These are phyloP conservation scores for Spisula solida DNA, from an alignment of 2,888 invertebrate species.

Conservation along the genomic window DNA sequence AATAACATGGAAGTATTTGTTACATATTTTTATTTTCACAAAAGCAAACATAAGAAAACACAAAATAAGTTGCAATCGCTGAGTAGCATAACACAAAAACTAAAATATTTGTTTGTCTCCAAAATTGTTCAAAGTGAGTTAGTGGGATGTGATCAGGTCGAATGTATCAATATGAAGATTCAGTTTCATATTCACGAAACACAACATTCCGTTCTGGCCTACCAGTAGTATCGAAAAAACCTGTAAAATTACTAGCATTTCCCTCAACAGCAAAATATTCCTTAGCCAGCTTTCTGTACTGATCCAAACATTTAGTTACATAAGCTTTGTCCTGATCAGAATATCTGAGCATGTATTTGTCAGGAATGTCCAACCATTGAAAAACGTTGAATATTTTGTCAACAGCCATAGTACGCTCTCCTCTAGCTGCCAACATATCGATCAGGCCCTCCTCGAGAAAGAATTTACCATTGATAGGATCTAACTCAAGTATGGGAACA, in stretches of 20 bases:
- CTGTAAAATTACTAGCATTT: neutral
- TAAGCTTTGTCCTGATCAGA: constrained; percentile 46
- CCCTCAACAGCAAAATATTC: constrained; percentile 35
- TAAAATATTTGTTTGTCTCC: no score
- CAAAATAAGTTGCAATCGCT: no score
- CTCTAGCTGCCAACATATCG: constrained; percentile 68
- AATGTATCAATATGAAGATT: no score
- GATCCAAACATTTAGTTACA: constrained; percentile 34
- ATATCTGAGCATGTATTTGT: constrained; percentile 59
- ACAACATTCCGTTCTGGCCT: constrained; percentile 18
- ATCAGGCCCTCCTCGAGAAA: constrained; percentile 63
- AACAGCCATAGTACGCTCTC: constrained; percentile 55
- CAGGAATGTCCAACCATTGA: constrained; percentile 63
- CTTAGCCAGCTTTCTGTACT: constrained; percentile 37
- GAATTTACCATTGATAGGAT: constrained; percentile 38
- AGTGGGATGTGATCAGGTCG: no score
- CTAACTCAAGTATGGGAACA: constrained; percentile 42
- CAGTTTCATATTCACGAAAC: neutral
- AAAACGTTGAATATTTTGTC: constrained; percentile 54
- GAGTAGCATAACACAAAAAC: no score
- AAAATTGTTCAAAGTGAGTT: no score
- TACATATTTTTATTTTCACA: no score
- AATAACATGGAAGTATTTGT: no score
- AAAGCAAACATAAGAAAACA: no score
- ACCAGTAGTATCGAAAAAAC: constrained; percentile 9